Conservation (phyloP, 2,113 vertebrate genomes). For the Lamprologus speciosus region DNA sequence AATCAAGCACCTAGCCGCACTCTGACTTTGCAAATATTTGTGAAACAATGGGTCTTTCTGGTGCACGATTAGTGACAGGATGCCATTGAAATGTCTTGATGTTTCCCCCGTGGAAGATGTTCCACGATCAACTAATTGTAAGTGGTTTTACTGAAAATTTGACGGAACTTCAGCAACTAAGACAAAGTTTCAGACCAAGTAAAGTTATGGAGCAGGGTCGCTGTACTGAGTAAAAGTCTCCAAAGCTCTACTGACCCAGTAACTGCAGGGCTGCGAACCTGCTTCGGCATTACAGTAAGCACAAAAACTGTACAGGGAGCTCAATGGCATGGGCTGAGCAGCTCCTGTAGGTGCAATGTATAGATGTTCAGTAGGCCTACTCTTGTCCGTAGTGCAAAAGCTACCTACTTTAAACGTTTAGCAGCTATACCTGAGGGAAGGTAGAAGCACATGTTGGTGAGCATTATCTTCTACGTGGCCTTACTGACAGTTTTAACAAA, state of each 20-base stretch:
- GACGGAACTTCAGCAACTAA: background rate
- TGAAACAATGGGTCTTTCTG: background rate
- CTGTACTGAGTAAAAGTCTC: background rate
- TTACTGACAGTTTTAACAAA: background rate
- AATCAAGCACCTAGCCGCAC: background rate
- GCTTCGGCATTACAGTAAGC: background rate
- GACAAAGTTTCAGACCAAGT: background rate
- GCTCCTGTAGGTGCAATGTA: background rate
- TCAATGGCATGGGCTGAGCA: background rate
- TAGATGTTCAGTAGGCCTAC: too few species aligned
- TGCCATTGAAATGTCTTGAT: background rate
- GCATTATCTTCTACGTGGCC: background rate
- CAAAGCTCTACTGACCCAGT: background rate
- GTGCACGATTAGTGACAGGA: background rate
- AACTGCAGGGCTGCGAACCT: background rate
- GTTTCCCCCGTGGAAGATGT: background rate
- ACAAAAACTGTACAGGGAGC: background rate
- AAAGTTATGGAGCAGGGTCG: background rate
- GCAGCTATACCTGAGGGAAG: background rate
- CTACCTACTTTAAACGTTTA: background rate
- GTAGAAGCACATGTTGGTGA: background rate
- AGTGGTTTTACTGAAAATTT: background rate
- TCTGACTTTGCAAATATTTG: background rate
- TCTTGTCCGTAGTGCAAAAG: background rate
- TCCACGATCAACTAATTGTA: background rate